Base-by-base conservation (phyloP, 2,888 invertebrate genomes). In the Eulithis prunata region DNA sequence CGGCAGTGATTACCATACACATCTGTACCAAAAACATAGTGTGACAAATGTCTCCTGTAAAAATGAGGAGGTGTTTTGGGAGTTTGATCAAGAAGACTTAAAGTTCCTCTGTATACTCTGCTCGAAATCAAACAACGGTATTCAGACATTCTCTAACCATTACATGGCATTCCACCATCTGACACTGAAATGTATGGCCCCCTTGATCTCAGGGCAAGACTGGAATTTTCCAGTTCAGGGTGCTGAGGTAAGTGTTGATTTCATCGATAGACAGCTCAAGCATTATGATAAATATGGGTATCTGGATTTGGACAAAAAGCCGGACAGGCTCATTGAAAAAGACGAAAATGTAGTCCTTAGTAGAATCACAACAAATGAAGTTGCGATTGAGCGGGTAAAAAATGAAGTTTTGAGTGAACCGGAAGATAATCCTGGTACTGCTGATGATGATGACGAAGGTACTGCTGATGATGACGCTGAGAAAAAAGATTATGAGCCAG, bases 151-250 rank as follows among this genome's bases (percentile, higher is more conserved):
- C 71, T 89, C 90, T 52, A 87, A 86, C 66, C 93, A 93, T 69
- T 93, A 84, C 62, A 90, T 93, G 86, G 88, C 91, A 0, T 89
- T 78, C 63, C 93, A 93, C 63, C 91, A 89, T 69, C 88, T 91
- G 51, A 92, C 93, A 6, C 74, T 93, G 0, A 93, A 91, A 78
- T 93, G 93, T 65, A 81, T 93, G n/a, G 78, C 90, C 5, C 78
- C 72, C 38, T 66, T 90, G 2, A 77, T 93, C 28, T 88, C 88
- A 6, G 92, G 93, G 0, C 84, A 75, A 64, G 88, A 91, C 67
- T 75, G 83, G 56, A 87, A 88, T 21, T 90, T 93, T 66, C 72
- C 78, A 10, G 84, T 93, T 0, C 80, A 82, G 64, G 93, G 93
- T 38, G 90, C 88, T 3, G 90, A 92, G 69, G 78, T 93, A 0